Base-by-base conservation (phyloP, 2,797 vertebrate genomes). In the Buceros bicornis region DNA sequence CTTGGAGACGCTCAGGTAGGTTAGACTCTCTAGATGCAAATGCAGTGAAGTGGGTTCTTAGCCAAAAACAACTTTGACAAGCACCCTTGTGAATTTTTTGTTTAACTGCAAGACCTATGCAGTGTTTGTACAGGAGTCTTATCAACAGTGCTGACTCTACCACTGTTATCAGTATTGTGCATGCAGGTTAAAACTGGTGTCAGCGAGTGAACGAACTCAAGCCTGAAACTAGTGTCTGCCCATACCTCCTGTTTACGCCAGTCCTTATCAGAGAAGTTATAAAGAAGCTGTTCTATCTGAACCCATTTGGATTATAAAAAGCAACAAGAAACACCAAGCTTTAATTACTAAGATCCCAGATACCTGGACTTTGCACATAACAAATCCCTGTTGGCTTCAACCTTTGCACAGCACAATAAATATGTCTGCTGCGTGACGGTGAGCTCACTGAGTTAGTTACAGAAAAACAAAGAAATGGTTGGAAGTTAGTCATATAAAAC, bases 321-420 rank as follows among this genome's bases (percentile, higher is more conserved):
- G 85, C 67, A 84, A 65, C 87, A 86, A 96, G 94, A 96, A 97
- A 96, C 58, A 45, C 61, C 33, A 33, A 45, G 76, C 87, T 93
- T 97, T 95, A 91, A 96, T 97, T 96, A 93, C 93, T 96, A 96
- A 94, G 93, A 95, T 93, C 77, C 83, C 87, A 97, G 91, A 97
- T 96, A 96, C 62, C 37, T 95, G 98, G 96, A 99, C 98, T 98
- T 98, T 98, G 97, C 79, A 91, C 97, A 13, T 84, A 92, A 93
- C 95, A 97, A 96, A 97, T 98, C 93, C 98, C 82, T 97, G 97
- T 97, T 98, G 98, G 95, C 98, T 93, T 69, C 93, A 98, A 99
- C 98, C 99, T 99, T 99, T 98, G 99, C 85, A 98, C 98, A 18
- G 90, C 91, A 89, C 95, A 96, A 97, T 98, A 98, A 98, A 98